Evolutionary conservation across 2,113 vertebrate species (phyloP), one percentile per base, ranked within the genome.

Genomic region (Leucoraja erinaceus): DNA sequence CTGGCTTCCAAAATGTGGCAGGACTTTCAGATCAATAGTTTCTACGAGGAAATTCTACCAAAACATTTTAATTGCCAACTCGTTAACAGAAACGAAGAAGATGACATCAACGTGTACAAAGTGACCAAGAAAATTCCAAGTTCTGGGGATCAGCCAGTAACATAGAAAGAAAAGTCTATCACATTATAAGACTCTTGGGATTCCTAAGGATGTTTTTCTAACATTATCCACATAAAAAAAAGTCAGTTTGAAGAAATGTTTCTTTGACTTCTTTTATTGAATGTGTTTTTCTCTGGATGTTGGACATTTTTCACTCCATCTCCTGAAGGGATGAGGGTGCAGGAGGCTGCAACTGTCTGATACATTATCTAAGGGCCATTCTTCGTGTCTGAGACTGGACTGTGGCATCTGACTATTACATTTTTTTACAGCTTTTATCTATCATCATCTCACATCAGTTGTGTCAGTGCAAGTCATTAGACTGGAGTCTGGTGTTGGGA

Each of bases 1-100:
- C 95, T 98, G 31, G 97, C 97, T 0, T 97, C 97, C 93, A 97
- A 97, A 94, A 98, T 98, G 97, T 95, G 97, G 25, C 84, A 94
- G 93, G 97, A 98, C 78, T 97, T 97, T 0, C 77, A 94, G 77
- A 96, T 97, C 0, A 93, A 93, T 1, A 20, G 54, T 88, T 98
- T 97, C 95, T 98, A 96, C 83, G 94, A 96, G 31, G 93, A 95
- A 12, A 78, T 95, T 84, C 95, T 98, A 61, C 96, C 97, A 0
- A 94, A 94, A 70, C 95, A 95, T 94, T 98, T 98, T 93, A 84
- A 94, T 0, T 94, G 96, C 83, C 94, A 97, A 93, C 94, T 97
- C 79, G 94, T 96, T 93, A 94, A 96, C n/a, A 94, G 94, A 72
- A 95, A 97, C 79, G 94, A 95, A 5, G 93, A 95, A 11, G 94